These are phyloP conservation scores for Caenorhabditis wallacei DNA, from an alignment of 2,888 invertebrate genomes.

Conservation along the genomic window DNA sequence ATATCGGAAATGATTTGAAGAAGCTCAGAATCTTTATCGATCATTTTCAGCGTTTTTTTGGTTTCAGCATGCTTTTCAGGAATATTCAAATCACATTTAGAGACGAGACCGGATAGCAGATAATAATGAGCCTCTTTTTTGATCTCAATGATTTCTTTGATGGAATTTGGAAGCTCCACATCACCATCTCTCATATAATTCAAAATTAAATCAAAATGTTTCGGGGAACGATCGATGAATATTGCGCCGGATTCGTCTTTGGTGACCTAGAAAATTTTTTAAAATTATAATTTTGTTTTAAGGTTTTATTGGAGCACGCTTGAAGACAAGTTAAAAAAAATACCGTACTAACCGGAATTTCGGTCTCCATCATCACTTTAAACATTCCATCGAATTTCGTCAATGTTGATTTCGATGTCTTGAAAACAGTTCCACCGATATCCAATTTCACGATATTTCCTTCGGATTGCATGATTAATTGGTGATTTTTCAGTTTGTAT, in stretches of 20 bases:
- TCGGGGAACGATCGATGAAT: conserved; percentile 96
- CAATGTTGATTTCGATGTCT: conserved; percentile 9
- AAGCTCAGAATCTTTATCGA: background rate
- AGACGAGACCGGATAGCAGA: background rate
- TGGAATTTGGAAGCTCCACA: conserved; percentile 91
- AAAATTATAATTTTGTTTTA: background rate
- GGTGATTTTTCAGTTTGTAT: no score
- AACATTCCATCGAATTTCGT: conserved; percentile 16
- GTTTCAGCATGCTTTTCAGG: no score
- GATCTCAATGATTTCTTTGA: conserved; percentile 93
- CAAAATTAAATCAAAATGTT: conserved; percentile 95
- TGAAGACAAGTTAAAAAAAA: no score
- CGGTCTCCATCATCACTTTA: conserved; percentile 7
- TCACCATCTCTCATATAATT: conserved; percentile 96
- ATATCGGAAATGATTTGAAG: conserved; percentile 1
- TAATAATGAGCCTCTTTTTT: conserved; percentile 96
- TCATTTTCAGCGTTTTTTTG: background rate
- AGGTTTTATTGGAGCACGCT: no score
- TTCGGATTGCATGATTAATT: background rate
- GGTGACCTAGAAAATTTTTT: background rate
- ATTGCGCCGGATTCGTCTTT: conserved; percentile 89
- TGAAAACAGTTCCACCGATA: conserved; percentile 10
- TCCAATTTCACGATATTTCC: background rate
- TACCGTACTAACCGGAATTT: conserved; percentile 7
- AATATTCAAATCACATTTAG: no score